Base-by-base conservation (phyloP, 2,888 invertebrate genomes). In the Oscheius sp. region DNA sequence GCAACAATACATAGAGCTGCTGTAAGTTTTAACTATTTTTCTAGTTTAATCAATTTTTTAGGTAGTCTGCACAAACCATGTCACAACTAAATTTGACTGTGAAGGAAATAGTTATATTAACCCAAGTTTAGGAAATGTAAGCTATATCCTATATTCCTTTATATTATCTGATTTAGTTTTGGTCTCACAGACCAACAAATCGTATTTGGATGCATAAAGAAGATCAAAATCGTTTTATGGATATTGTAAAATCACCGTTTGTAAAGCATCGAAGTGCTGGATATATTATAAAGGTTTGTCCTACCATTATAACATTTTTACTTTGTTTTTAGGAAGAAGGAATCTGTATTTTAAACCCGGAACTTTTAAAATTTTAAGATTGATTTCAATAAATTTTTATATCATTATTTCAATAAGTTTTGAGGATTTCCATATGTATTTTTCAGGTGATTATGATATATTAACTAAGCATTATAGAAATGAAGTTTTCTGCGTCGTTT, bases 401-500 rank as follows among this genome's bases (percentile, higher is more conserved):
- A 53, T 27, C 17, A 15, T 20, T 29, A 15, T 4, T 46, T 46
- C n/a, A 6, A 46, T 17, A 20, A 8, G 6, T 17, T 17, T 8
- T 46, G 20, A 17, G 10, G 46, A 15, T 46, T 46, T 46, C 46
- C 46, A 46, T 46, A 20, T 15, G 6, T 8, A 8, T 46, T 17
- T 17, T 37, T 37, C n/a, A 46, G 20, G 8, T 46, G 8, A 17
- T 46, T 46, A 17, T 15, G 8, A 20, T 8, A 46, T 46, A 17
- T 46, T 46, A 46, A 37, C 8, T 46, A 8, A 20, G 6, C 6
- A 29, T 29, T 53, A 29, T 53, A 17, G 29, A 12, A 5, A 69
- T 69, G 69, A 39, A 50, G 25, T 69, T 69, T 37, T 50, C 69
- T 12, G 69, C 69, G 2, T 39, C 55, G 4, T 69, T 69, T 42